A percentile compares a stretch with the other conserved stretches of the same genome.
Evolutionary conservation across 2,888 invertebrate genomes (phyloP).

Genomic region (Cheilosia grossa): DNA sequence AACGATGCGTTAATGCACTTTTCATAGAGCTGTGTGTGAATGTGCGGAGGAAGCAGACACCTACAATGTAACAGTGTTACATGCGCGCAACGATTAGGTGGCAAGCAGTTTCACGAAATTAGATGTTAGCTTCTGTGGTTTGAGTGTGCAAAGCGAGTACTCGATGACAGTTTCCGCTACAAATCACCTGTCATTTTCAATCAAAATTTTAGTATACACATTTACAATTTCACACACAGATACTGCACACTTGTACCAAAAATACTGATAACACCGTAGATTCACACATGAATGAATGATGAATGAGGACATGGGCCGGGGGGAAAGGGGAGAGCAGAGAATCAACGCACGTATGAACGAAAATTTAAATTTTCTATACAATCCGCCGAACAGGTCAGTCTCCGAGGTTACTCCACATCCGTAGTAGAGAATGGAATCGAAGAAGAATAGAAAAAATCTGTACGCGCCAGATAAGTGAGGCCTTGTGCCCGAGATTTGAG

Average conservation of each 20-base stretch:
- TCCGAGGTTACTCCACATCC: conserved; percentile 61
- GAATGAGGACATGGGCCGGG: background rate
- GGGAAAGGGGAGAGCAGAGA: no score
- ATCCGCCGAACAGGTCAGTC: conserved; percentile 38
- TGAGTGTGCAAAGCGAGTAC: conserved; percentile 25
- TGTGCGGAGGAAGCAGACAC: conserved; percentile 38
- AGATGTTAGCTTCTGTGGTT: conserved; percentile 5
- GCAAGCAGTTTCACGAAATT: conserved; percentile 32
- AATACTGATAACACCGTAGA: background rate
- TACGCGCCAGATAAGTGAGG: conserved; percentile 16
- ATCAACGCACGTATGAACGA: conserved; percentile 47
- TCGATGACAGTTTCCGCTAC: conserved; percentile 62
- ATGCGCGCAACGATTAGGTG: conserved; percentile 38
- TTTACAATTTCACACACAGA: background rate
- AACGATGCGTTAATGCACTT: conserved; percentile 59
- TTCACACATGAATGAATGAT: background rate
- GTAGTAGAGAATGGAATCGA: conserved; percentile 35
- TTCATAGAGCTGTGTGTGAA: background rate
- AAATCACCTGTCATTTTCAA: conserved; percentile 61
- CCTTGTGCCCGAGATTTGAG: background rate
- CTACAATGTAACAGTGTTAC: conserved; percentile 21
- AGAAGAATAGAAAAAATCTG: conserved; percentile 23
- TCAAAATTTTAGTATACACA: conserved; percentile 19
- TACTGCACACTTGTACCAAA: background rate
- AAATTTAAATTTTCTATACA: conserved; percentile 65